Evolutionary conservation across 2,113 vertebrate genomes (phyloP).

Genomic region (Tyto alba): DNA sequence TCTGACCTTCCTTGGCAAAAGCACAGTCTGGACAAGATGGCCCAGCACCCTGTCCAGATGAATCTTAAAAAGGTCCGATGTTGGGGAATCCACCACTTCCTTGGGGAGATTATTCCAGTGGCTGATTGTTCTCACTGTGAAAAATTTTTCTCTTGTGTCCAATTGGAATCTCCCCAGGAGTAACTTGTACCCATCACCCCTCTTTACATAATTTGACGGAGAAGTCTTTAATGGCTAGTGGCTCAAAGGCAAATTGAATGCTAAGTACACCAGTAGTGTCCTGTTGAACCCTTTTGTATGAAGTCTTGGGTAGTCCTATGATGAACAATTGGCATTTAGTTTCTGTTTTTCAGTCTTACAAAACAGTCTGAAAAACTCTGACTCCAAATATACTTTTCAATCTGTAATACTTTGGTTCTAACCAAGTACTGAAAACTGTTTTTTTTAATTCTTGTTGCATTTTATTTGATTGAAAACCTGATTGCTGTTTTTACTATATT

Average conservation of each 20-base stretch:
- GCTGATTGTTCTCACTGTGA: too few relatives aligned
- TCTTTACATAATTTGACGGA: neutral
- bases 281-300: neutral
- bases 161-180: too few relatives aligned
- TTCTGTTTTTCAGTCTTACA: neutral
- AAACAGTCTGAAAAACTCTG: neutral
- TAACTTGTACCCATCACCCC: neutral
- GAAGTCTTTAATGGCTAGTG: neutral
- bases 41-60: too few relatives aligned
- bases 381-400: neutral
- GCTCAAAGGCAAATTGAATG: neutral
- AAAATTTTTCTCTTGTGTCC: too few relatives aligned
- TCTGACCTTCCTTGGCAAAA: neutral
- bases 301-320: neutral
- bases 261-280: neutral
- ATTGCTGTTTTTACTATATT: constrained; percentile 23
- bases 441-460: neutral
- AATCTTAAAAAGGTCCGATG: too few relatives aligned
- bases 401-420: neutral
- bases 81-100: too few relatives aligned
- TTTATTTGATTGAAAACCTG: neutral
- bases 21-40: too few relatives aligned
- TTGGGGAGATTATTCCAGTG: too few relatives aligned
- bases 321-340: neutral
- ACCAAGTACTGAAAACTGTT: neutral